Evolutionary conservation across 1,140 invertebrate species (phyloP), one percentile per base, ranked within the genome.

Genomic region (Theocolax elegans): DNA sequence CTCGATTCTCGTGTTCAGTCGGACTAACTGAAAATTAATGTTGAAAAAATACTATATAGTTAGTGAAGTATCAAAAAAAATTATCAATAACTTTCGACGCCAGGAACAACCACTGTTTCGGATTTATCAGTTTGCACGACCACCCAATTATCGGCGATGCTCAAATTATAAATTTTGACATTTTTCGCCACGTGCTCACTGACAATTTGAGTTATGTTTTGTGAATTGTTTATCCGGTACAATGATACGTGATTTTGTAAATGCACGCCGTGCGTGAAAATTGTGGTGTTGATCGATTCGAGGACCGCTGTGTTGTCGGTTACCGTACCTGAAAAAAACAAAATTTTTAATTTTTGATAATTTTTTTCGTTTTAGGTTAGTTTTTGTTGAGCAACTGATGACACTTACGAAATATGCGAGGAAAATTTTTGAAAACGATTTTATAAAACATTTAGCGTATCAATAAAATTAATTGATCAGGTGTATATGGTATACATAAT

Each of bases 251-350:
- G 74, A 15, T 82, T 73, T 0, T 71, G 76, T 0, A 87, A 44
- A 9, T 74, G 49, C 27, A 87, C 76, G 27, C 81, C 85, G 59
- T 80, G 76, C 23, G 74, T 31, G 51, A 81, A 82, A 42, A 78
- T 21, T 0, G 82, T 75, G 15, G 85, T 80, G 67, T 87, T 80
- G 31, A 88, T 77, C 6, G 81, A 79, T 38, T 86, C 51, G 15
- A 87, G 62, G 10, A 85, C 67, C 0, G 75, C 62, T 54, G 80
- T 73, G 17, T 81, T 78, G 9, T 77, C 78, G 40, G 75, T 79
- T 23, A 87, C 75, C 1, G 85, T 85, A 48, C 85, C 85, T 87
- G 60, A 72, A 74, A 63, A 62, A 49, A 19, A 46, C 2, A 54
- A 27, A 51, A 23, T 25, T 51, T 46, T 19, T 46, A 7, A 51